Evolutionary conservation across 1,140 invertebrate genomes (phyloP).

Genomic region (Heterodera carotae): DNA sequence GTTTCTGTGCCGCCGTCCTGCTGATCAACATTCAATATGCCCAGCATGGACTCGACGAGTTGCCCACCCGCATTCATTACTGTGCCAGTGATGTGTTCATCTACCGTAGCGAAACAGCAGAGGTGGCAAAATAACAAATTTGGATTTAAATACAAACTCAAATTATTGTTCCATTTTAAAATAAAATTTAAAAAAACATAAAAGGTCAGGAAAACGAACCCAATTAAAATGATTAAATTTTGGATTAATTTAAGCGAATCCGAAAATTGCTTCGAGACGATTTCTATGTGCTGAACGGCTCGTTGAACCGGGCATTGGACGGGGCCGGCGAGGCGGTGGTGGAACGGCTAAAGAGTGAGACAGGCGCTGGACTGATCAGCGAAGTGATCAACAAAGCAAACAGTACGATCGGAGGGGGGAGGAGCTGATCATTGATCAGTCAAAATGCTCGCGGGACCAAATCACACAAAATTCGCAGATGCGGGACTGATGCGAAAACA

Average conservation of each 20-base stretch:
- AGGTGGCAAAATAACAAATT: conserved; percentile 41
- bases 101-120: conserved; percentile 59
- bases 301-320: conserved; percentile 33
- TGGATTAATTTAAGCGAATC: conserved; percentile 38
- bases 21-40: conserved; percentile 62
- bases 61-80: conserved; percentile 55
- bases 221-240: too few relatives aligned
- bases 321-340: conserved; percentile 40
- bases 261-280: conserved; percentile 44
- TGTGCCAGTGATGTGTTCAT: conserved; percentile 61
- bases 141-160: too few relatives aligned
- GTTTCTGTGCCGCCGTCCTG: conserved; percentile 57
- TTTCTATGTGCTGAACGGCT: conserved; percentile 37
- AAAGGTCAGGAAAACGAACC: too few relatives aligned
- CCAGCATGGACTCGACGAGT: conserved; percentile 57
- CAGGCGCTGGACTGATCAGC: conserved; percentile 34
- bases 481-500: not conserved
- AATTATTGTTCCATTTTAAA: too few relatives aligned
- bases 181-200: not conserved
- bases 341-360: conserved; percentile 36
- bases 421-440: too few relatives aligned
- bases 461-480: not conserved
- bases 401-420: conserved; percentile 22
- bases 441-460: not conserved
- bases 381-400: conserved; percentile 36